Evolutionary conservation across 2,113 vertebrate species (phyloP), one percentile per base, ranked within the genome.

Genomic region (Poeciliopsis occidentalis): DNA sequence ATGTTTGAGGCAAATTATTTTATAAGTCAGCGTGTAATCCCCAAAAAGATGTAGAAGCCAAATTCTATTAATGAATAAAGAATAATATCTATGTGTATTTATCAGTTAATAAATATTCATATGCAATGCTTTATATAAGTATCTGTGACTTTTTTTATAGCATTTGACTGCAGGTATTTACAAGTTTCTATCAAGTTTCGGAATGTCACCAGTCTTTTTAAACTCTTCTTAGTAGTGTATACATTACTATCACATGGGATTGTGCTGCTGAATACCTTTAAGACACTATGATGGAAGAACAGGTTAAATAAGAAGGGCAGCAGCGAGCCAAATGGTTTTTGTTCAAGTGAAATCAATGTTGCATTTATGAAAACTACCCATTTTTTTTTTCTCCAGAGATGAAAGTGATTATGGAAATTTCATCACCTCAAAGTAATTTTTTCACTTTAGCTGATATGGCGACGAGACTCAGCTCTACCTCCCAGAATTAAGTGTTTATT

Each of bases 211-310:
- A 67, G 75, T 79, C 67, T 73, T 73, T 73, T 81, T 75, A 69
- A 70, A 68, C 54, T 80, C 54, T 73, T 66, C 47, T 66, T 12
- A 81, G 85, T 88, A 81, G 85, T 88, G 72, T 90, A 85, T 85
- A 90, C 89, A 89, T 85, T 88, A 91, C 87, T 88, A 87, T 88
- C 89, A 87, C 78, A 75, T 75, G 77, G 67, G 32, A 44, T 92
- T 91, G 91, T 92, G 90, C 92, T 87, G 81, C 90, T 89, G 82
- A 64, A 76, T 76, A 65, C 79, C 67, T 74, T 84, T 80, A 79
- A 89, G 75, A 85, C 67, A 81, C 73, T 27, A 60, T 71, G 69
- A 80, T 80, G 65, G 61, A 34, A 73, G 79, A 64, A 63, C 1
- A 71, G 27, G 51, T 72, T 73, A 61, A 37, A 64, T 57, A 78